Percentiles rank a stretch among this genome's conserved stretches.
phyloP scores from a whole-genome alignment of 2,888 invertebrate species.

The Pterobdella sp. region DNA sequence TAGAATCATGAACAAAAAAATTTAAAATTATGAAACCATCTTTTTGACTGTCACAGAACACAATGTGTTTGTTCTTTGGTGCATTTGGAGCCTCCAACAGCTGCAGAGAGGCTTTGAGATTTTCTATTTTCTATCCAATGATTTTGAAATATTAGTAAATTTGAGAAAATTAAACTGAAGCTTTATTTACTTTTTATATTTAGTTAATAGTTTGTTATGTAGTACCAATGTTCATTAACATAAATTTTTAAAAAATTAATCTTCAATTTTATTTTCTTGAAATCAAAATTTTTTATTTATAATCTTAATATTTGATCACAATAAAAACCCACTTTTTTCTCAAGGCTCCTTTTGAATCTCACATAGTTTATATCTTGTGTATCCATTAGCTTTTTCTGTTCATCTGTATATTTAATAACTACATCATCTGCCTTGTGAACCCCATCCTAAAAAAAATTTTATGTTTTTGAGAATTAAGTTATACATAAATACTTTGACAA shows the following conservation, averaged over 20 bases:
- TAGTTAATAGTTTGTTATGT: too few relatives aligned
- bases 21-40: slow-evolving; percentile 52
- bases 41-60: slow-evolving; percentile 65
- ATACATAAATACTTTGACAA: too few relatives aligned
- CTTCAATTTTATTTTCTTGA: too few relatives aligned
- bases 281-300: background rate
- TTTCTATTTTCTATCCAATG: slow-evolving; percentile 59
- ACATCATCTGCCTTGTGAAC: slow-evolving; percentile 58
- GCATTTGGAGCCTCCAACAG: slow-evolving; percentile 67
- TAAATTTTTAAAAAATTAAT: background rate
- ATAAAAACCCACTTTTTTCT: slow-evolving; percentile 57
- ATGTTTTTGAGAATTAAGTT: background rate
- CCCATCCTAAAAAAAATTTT: slow-evolving; percentile 47
- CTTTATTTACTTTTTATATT: too few relatives aligned
- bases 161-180: background rate
- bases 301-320: slow-evolving; percentile 2
- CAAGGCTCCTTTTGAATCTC: slow-evolving; percentile 73
- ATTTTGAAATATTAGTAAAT: slow-evolving; percentile 11
- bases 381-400: slow-evolving; percentile 76
- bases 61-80: slow-evolving; percentile 67
- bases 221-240: background rate
- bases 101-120: slow-evolving; percentile 70
- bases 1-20: too few relatives aligned
- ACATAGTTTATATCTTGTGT: slow-evolving; percentile 86
- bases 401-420: slow-evolving; percentile 65